Base-by-base conservation (phyloP, 1,140 invertebrate species). In the Samia ricini region DNA sequence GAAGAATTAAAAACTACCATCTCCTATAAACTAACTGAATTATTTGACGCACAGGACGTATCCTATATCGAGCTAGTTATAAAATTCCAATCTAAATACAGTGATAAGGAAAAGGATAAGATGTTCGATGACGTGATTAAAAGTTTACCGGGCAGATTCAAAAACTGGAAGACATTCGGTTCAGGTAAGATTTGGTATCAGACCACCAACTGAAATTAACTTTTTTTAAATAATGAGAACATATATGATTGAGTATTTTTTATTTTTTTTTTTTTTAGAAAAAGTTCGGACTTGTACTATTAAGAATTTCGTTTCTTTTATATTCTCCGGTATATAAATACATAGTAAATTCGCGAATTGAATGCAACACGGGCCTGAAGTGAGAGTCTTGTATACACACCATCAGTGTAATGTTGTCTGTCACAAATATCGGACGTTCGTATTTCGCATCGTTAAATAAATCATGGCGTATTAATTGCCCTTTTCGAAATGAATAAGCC, bases 11-110 rank as follows among this genome's bases (percentile, higher is more conserved):
- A 77, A 22, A 29, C 69, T 5, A 49, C 63, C 5, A n/a, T 89
- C 3, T 33, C 49, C 1, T 62, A 61, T 8, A 73, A 77, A 21
- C 62, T 89, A 5, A 56, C 61, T 7, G 72, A 83, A 10, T 81
- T 86, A 76, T 88, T 81, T 58, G 81, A 76, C 4, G 56, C 72
- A 18, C 59, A 71, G 36, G 83, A 88, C 21, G 72, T 83, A 0
- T 83, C 87, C 4, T 85, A 75, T 50, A 86, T 85, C 56, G 87
- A 89, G 36, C 69, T 83, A 18, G 66, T 85, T 0, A 69, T 85
- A 7, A 85, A 82, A 54, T 89, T 81, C 62, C 83, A 83, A 61
- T 67, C 77, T 15, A 81, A 64, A 51, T 72, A 81, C 20, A 69
- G 62, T 19, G 19, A 18, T 2, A 73, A 70, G 22, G 77, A 79